Conservation (phyloP, 2,113 vertebrate genomes). For the Eurystomus gularis region DNA sequence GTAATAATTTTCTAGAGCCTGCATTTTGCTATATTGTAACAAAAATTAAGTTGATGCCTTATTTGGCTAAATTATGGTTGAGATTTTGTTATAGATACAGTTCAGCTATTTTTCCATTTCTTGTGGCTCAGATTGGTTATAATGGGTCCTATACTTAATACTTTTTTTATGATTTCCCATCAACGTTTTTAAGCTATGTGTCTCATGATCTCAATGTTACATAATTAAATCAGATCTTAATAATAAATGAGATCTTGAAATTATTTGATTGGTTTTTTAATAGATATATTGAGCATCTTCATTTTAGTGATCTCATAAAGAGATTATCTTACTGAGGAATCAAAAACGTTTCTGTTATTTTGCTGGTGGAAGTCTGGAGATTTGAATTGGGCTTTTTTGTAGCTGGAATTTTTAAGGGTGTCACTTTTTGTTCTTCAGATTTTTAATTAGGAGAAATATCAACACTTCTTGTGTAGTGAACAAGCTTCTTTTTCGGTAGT, state of each 20-base stretch:
- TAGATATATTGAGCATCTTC: not conserved
- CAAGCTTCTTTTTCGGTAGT: not conserved
- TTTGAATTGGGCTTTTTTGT: not conserved
- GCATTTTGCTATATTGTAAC: not conserved
- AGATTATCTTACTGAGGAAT: not conserved
- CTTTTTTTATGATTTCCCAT: not conserved
- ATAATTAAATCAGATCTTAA: not conserved
- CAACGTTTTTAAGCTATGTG: not conserved
- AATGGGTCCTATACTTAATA: not conserved
- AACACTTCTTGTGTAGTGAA: not conserved
- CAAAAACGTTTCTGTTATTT: not conserved
- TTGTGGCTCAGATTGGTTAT: not conserved
- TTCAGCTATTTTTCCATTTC: not conserved
- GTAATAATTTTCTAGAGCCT: not conserved
- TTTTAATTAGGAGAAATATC: not conserved
- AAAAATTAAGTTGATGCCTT: not conserved
- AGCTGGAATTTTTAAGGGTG: not conserved
- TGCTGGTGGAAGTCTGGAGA: not conserved
- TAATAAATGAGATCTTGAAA: not conserved
- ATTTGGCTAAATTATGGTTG: not conserved
- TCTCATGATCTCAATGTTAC: not conserved
- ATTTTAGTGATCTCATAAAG: not conserved
- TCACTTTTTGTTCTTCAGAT: not conserved
- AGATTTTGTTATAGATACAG: not conserved
- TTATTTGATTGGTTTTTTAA: not conserved